Evolutionary conservation across 2,797 vertebrate genomes (phyloP).

Genomic region (Nothura maculosa): DNA sequence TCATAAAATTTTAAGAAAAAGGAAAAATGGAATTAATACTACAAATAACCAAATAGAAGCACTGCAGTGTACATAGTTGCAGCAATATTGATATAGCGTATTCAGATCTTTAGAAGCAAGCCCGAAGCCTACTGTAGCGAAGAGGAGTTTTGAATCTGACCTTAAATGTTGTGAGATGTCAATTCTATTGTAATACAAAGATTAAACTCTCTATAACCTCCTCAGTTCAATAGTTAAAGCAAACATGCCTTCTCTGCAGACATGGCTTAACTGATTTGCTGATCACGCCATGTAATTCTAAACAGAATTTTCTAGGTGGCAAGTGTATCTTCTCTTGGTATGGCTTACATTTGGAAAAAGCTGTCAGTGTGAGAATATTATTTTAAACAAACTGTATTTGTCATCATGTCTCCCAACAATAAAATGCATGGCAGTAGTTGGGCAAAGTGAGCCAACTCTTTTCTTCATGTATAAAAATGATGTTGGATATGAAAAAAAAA

Average conservation of each 20-base stretch:
- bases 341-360: neutral
- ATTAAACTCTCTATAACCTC: conserved; percentile 45
- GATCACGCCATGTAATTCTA: neutral
- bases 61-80: neutral
- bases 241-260: conserved; percentile 35
- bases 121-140: neutral
- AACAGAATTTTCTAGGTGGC: conserved; percentile 58
- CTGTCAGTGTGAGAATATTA: neutral
- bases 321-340: neutral
- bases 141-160: conserved; percentile 3
- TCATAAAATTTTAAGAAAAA: neutral
- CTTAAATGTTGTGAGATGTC: conserved; percentile 23
- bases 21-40: neutral
- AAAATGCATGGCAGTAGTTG: neutral
- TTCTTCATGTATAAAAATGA: neutral
- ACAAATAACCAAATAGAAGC: neutral
- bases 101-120: conserved; percentile 1
- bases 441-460: neutral
- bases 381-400: neutral
- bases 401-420: neutral
- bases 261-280: neutral
- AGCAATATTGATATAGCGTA: conserved; percentile 24
- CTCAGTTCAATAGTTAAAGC: conserved; percentile 52
- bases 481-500: neutral
- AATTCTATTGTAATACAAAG: conserved; percentile 26